Base-by-base conservation (phyloP, 2,888 invertebrate genomes). In the Venusia cambrica region DNA sequence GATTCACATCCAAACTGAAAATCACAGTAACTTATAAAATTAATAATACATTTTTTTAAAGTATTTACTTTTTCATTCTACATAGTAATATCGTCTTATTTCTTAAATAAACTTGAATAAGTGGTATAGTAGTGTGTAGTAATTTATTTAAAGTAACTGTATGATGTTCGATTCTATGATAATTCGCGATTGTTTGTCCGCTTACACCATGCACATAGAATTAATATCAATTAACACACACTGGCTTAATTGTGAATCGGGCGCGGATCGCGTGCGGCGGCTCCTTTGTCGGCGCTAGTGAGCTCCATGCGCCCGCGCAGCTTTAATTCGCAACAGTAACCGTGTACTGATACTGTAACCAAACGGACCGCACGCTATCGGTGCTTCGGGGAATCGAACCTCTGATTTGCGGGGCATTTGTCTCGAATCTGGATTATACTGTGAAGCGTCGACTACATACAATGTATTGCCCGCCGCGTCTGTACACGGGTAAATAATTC, bases 151-250 rank as follows among this genome's bases (percentile, higher is more conserved):
- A 19, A 19, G 13, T 9, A 18, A 4, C 12, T 13, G 13, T 12
- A 26, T 14, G 24, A 14, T 21, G 15, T 5, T 30, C 13, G 19
- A 19, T 24, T 29, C 15, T 20, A 29, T 16, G 26, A 17, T 24
- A 20, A 25, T 43, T 47, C 54, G 56, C 60, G 43, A 11, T 27
- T 43, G 44, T 50, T 48, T 54, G 46, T 38, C 39, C 58, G 45
- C 74, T 80, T 79, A 65, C 60, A 64, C 80, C 84, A 78, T 59
- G 66, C 73, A 63, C 59, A 64, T 64, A 64, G 75, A 77, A 83
- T 87, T 87, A 85, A 83, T 84, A 81, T 77, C 84, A 87, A 85
- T 87, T 87, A 85, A 81, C 84, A 79, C 83, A 84, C 83, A 76
- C 84, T 73, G 80, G 73, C 79, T 80, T 85, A 85, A 85, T 85